Conservation (phyloP, 2,113 vertebrate species). For the Genyomyrus donnyi region DNA sequence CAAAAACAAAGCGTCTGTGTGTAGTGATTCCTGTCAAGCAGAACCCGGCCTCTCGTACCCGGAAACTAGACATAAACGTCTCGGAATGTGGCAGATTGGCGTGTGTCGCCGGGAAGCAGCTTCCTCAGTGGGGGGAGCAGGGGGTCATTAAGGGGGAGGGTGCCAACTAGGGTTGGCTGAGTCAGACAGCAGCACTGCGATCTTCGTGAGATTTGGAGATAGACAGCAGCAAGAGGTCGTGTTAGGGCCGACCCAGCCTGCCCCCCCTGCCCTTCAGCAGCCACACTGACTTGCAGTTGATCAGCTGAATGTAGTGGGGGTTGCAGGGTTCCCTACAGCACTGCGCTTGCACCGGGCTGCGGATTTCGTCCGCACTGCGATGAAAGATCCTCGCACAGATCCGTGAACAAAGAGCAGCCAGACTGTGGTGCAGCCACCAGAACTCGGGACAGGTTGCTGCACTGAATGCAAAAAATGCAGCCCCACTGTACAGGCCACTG, state of each 20-base stretch:
- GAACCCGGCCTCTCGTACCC: constrained; percentile 8
- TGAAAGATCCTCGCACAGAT: neutral
- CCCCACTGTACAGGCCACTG: neutral
- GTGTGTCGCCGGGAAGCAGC: constrained; percentile 22
- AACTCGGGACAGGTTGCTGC: neutral
- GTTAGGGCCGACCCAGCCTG: constrained; percentile 13
- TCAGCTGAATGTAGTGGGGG: neutral
- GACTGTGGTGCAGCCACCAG: neutral
- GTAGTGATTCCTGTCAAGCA: neutral
- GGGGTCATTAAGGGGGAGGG: neutral
- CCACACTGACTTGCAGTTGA: neutral
- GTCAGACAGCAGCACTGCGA: constrained; percentile 21
- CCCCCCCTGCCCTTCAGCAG: neutral
- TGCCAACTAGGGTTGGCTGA: neutral
- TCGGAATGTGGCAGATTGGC: constrained; percentile 25
- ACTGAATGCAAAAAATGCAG: neutral
- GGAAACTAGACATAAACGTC: constrained; percentile 16
- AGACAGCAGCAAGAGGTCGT: constrained; percentile 23
- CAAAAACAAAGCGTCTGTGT: neutral
- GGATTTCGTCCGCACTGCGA: neutral
- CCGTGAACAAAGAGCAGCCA: neutral
- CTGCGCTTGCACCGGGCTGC: neutral
- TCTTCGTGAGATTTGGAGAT: constrained; percentile 18
- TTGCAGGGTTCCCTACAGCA: neutral
- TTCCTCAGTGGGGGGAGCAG: constrained; percentile 21